phyloP scores from a whole-genome alignment of 2,888 invertebrate genomes.

The Lypha dubia region DNA sequence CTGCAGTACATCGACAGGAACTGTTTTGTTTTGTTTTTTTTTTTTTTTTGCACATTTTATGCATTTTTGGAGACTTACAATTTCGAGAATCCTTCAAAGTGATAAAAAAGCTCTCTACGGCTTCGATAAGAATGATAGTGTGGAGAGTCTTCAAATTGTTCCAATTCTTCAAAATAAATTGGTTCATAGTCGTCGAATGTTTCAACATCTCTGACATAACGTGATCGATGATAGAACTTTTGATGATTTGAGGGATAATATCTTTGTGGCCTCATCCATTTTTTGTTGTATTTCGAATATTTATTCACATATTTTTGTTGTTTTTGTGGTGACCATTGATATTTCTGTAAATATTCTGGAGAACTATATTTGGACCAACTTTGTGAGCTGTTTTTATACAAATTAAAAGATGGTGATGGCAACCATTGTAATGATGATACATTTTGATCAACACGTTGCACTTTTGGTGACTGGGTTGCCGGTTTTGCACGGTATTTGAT shows the following conservation, averaged over 20 bases:
- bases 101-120: conserved; percentile 80
- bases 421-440: conserved; percentile 65
- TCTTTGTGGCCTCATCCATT: conserved; percentile 16
- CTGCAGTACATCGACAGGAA: no score
- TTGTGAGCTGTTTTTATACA: conserved; percentile 69
- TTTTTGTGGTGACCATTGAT: conserved; percentile 75
- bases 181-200: conserved; percentile 32
- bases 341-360: conserved; percentile 68
- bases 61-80: conserved; percentile 74
- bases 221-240: conserved; percentile 15
- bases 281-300: conserved; percentile 38
- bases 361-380: conserved; percentile 76
- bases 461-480: conserved; percentile 65
- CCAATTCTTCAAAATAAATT: conserved; percentile 76
- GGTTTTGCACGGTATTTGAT: conserved; percentile 79
- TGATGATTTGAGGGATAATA: background rate
- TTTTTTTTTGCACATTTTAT: background rate
- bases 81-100: conserved; percentile 77
- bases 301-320: conserved; percentile 66
- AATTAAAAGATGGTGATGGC: background rate
- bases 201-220: conserved; percentile 55
- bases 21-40: no score
- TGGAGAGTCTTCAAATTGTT: conserved; percentile 74
- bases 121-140: conserved; percentile 79
- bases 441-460: conserved; percentile 77